A percentile compares a stretch with the other conserved stretches of the same genome.
phyloP scores from a whole-genome alignment of 1,140 invertebrate species.

The Muscidifurax raptorellus region DNA sequence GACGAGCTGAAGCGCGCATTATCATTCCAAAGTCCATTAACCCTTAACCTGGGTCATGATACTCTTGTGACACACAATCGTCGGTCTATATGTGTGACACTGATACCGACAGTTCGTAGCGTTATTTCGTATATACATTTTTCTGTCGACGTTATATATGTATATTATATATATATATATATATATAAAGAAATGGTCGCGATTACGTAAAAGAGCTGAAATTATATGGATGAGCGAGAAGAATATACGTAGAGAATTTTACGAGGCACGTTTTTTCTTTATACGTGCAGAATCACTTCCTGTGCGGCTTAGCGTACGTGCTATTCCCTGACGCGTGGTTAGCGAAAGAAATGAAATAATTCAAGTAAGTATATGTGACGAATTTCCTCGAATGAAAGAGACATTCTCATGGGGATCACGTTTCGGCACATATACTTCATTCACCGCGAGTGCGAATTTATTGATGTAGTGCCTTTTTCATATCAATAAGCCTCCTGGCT shows the following conservation, averaged over 20 bases:
- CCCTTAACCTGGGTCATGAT: constrained; percentile 27
- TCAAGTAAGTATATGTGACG: constrained; percentile 46
- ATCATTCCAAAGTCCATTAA: constrained; percentile 44
- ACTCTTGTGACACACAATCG: constrained; percentile 17
- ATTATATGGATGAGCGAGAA: too few species aligned
- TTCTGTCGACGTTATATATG: too few species aligned
- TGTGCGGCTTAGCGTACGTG: constrained; percentile 39
- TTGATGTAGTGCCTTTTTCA: constrained; percentile 34
- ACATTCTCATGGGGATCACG: constrained; percentile 56
- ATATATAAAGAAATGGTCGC: too few species aligned
- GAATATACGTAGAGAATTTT: constrained; percentile 37
- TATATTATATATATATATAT: too few species aligned
- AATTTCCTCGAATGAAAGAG: constrained; percentile 27
- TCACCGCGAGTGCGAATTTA: constrained; percentile 48
- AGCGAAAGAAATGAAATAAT: constrained; percentile 38
- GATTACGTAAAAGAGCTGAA: too few species aligned
- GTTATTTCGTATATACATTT: too few species aligned
- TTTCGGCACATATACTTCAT: constrained; percentile 42
- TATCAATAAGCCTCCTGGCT: constrained; percentile 26
- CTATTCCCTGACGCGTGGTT: background rate
- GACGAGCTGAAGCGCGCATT: background rate
- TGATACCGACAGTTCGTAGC: background rate
- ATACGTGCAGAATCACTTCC: constrained; percentile 46
- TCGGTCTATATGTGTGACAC: background rate
- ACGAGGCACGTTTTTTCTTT: constrained; percentile 40